phyloP scores from a whole-genome alignment of 1,140 invertebrate species.

The Pseudomyrmex gracilis region DNA sequence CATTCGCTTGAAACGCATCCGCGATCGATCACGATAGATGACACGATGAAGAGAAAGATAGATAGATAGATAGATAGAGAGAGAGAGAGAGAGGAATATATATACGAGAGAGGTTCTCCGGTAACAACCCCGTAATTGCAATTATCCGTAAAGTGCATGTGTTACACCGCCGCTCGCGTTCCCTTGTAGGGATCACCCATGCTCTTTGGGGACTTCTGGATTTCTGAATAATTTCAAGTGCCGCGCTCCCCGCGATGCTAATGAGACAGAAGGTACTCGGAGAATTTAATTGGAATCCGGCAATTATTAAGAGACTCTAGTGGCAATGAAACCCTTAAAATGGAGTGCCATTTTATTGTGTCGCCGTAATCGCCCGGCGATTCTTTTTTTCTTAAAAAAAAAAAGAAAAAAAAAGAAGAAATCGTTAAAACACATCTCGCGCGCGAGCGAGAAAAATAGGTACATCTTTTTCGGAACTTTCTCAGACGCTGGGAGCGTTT shows the following conservation, averaged over 20 bases:
- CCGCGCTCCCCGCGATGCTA: slow-evolving; percentile 6
- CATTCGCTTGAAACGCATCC: neutral
- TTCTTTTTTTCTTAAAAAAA: too few relatives aligned
- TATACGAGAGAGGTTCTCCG: neutral
- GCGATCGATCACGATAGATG: slow-evolving; percentile 34
- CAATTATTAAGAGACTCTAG: slow-evolving; percentile 51
- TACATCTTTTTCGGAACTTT: too few relatives aligned
- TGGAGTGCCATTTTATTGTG: slow-evolving; percentile 38
- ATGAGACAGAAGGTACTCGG: slow-evolving; percentile 25
- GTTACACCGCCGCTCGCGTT: neutral
- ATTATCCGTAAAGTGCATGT: slow-evolving; percentile 61
- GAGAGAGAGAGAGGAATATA: neutral
- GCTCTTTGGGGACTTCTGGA: neutral
- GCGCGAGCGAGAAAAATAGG: too few relatives aligned
- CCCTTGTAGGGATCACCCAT: slow-evolving; percentile 3
- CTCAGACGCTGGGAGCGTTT: too few relatives aligned
- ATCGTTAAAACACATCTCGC: too few relatives aligned
- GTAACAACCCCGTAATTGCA: slow-evolving; percentile 9
- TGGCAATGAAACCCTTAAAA: slow-evolving; percentile 31
- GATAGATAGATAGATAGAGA: too few relatives aligned
- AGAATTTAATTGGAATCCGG: slow-evolving; percentile 41
- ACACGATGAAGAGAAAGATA: neutral
- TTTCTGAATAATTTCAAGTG: slow-evolving; percentile 45
- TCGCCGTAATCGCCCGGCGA: neutral
- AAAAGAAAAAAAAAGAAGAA: too few relatives aligned